phyloP scores from a whole-genome alignment of 2,113 vertebrate genomes.

The Halichoeres trimaculatus region DNA sequence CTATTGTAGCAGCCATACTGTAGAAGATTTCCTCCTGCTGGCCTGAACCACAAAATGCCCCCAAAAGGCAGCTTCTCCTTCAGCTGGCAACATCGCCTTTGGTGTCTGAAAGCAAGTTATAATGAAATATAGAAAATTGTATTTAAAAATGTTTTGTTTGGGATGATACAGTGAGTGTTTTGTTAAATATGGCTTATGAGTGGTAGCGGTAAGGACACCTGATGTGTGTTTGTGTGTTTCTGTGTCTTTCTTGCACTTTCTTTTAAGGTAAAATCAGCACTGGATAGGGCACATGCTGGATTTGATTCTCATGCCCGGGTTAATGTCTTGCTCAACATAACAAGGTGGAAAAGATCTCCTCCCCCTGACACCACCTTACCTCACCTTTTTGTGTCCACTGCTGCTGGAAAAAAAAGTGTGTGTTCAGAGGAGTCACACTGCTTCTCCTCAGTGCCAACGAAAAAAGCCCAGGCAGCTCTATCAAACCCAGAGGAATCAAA shows the following conservation, averaged over 20 bases:
- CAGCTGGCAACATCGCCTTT: slow-evolving; percentile 73
- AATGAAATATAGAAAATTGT: slow-evolving; percentile 63
- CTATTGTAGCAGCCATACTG: slow-evolving; percentile 80
- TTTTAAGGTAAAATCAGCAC: slow-evolving; percentile 47
- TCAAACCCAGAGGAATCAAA: slow-evolving; percentile 34
- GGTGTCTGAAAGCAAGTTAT: slow-evolving; percentile 56
- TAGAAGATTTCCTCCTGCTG: slow-evolving; percentile 74
- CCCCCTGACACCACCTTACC: slow-evolving; percentile 66
- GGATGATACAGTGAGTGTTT: slow-evolving; percentile 58
- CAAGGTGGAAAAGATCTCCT: slow-evolving; percentile 60
- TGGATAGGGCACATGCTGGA: slow-evolving; percentile 50
- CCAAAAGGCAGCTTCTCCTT: slow-evolving; percentile 68
- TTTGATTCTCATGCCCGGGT: slow-evolving; percentile 56
- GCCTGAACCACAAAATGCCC: slow-evolving; percentile 63
- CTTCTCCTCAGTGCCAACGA: slow-evolving; percentile 75
- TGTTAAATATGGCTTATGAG: slow-evolving; percentile 58
- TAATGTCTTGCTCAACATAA: slow-evolving; percentile 36
- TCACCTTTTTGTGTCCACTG: slow-evolving; percentile 64
- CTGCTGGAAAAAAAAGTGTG: slow-evolving; percentile 37
- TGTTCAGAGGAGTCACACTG: slow-evolving; percentile 52
- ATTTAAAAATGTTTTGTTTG: slow-evolving; percentile 65
- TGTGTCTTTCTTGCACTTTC: slow-evolving; percentile 72
- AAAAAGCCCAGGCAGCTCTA: slow-evolving; percentile 70
- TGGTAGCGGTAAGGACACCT: slow-evolving; percentile 60
- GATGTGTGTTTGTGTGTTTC: slow-evolving; percentile 61